A percentile compares a stretch with the other conserved stretches of the same genome.
Evolutionary conservation across 2,888 invertebrate genomes (phyloP).

Genomic region (Lasius platythorax): DNA sequence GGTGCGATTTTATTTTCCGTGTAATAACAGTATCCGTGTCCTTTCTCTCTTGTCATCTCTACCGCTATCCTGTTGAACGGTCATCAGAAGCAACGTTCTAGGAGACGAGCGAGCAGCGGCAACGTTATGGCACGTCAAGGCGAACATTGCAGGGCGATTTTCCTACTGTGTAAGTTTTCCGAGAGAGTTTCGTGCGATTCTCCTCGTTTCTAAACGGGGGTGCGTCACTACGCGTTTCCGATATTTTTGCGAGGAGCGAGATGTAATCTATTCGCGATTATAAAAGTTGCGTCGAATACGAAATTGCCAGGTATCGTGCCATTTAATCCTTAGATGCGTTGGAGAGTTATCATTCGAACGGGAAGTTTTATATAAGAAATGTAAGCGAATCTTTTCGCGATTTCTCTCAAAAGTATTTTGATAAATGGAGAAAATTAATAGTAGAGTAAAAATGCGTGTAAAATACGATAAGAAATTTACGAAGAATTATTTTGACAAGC

Average conservation of each 20-base stretch:
- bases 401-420: not conserved
- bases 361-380: not conserved
- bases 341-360: not conserved
- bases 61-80: not conserved
- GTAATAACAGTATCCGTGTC: not conserved
- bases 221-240: not conserved
- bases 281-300: not conserved
- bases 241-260: not conserved
- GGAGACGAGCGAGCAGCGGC: slow-evolving; percentile 8
- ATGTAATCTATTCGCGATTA: not conserved
- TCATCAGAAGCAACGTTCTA: not conserved
- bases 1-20: slow-evolving; percentile 58
- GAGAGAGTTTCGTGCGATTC: not conserved
- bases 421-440: not conserved
- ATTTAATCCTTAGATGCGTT: slow-evolving; percentile 1
- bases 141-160: slow-evolving; percentile 73
- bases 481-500: not conserved
- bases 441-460: not conserved
- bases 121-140: slow-evolving; percentile 75
- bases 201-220: not conserved
- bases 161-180: slow-evolving; percentile 80
- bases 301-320: not conserved
- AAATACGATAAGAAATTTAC: not conserved
- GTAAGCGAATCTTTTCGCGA: not conserved
- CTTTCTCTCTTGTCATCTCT: not conserved